These are phyloP conservation scores for Ornithorhynchus anatinus DNA, from an alignment of 2,113 vertebrate genomes.

Conservation along the genomic window DNA sequence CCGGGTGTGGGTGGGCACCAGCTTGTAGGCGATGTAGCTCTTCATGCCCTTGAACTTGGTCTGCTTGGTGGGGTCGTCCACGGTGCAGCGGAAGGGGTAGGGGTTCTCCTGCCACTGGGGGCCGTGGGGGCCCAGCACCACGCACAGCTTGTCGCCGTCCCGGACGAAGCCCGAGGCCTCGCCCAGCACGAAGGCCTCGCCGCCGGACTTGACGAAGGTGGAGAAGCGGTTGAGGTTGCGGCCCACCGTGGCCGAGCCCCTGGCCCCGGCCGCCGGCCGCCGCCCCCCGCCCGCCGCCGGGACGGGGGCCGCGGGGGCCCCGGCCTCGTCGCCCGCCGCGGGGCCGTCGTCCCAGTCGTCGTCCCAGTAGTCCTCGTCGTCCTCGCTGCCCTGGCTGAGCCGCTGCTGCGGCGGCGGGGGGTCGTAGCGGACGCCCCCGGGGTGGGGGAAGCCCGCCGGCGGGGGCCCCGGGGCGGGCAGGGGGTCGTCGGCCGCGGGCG, in stretches of 20 bases:
- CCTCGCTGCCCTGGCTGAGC: conserved; percentile 78
- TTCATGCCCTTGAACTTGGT: conserved; percentile 99
- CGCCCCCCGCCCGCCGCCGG: conserved; percentile 64
- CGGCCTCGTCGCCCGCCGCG: conserved; percentile 89
- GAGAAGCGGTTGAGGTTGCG: conserved; percentile 96
- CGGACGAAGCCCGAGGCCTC: conserved; percentile 91
- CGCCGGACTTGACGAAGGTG: conserved; percentile 94
- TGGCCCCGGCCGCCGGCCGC: conserved; percentile 57
- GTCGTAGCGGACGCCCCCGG: conserved; percentile 48
- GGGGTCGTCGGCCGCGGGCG: conserved; percentile 50
- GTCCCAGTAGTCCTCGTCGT: conserved; percentile 96
- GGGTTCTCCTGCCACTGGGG: conserved; percentile 98
- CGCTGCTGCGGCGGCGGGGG: conserved; percentile 42
- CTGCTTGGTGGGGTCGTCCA: conserved; percentile 97
- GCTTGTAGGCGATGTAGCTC: conserved; percentile 95
- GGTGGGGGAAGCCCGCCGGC: conserved; percentile 36
- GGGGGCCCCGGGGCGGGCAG: not conserved
- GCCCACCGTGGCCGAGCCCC: conserved; percentile 90
- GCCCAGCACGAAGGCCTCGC: conserved; percentile 95
- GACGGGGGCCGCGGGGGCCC: conserved; percentile 55
- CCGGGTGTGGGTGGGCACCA: conserved; percentile 89
- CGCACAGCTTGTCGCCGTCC: conserved; percentile 93
- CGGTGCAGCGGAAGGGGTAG: conserved; percentile 89
- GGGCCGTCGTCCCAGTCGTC: conserved; percentile 98
- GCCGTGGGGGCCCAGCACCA: conserved; percentile 86